These are phyloP conservation scores for Apis laboriosa DNA, from an alignment of 1,140 invertebrate species.

Conservation along the genomic window DNA sequence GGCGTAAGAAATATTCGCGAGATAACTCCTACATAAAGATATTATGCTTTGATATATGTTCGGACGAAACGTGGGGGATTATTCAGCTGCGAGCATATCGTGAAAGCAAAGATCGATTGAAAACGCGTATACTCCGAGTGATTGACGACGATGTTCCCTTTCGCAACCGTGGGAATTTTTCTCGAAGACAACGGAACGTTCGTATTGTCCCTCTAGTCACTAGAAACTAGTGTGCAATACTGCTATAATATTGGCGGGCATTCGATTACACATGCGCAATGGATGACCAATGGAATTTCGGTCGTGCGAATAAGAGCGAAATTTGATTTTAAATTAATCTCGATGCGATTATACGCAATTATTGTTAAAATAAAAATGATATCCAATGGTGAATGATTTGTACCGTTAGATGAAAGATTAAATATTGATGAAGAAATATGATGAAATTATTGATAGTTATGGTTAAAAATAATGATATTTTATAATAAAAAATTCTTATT, in stretches of 20 bases:
- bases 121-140: slow-evolving; percentile 25
- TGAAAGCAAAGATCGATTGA: slow-evolving; percentile 43
- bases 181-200: neutral
- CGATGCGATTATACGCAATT: neutral
- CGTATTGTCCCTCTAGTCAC: neutral
- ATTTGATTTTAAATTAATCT: slow-evolving; percentile 10
- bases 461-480: no score
- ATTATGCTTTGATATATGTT: slow-evolving; percentile 47
- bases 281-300: slow-evolving; percentile 3
- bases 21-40: slow-evolving; percentile 58
- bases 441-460: neutral
- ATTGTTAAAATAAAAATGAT: neutral
- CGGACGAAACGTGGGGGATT: slow-evolving; percentile 33
- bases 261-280: neutral
- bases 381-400: neutral
- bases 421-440: neutral
- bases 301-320: neutral
- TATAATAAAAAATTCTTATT: no score
- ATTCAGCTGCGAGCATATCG: slow-evolving; percentile 2
- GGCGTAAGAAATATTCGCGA: slow-evolving; percentile 38
- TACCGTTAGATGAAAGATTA: neutral
- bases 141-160: neutral
- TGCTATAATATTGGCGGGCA: neutral
- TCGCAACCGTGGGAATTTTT: slow-evolving; percentile 32
- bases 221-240: neutral